phyloP scores from a whole-genome alignment of 2,888 invertebrate genomes.

The Drosophila tanythrix region DNA sequence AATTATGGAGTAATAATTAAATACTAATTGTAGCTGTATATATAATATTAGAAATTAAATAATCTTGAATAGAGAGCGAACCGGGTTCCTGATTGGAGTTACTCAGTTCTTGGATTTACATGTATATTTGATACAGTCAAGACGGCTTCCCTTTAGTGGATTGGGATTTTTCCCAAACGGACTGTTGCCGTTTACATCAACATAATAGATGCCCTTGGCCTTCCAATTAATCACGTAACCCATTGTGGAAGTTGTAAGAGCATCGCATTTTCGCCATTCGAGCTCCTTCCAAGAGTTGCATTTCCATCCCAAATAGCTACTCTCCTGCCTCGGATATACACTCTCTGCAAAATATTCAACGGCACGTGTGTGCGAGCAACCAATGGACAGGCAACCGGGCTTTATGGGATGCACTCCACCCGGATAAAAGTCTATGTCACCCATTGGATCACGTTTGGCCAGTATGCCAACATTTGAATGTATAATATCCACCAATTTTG shows the following conservation, averaged over 20 bases:
- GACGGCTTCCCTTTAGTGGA: background rate
- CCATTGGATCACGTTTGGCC: conserved; percentile 78
- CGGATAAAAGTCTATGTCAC: conserved; percentile 83
- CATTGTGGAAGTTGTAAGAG: conserved; percentile 64
- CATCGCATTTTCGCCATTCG: conserved; percentile 58
- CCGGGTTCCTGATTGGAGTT: background rate
- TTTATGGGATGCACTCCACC: conserved; percentile 79
- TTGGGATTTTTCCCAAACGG: conserved; percentile 72
- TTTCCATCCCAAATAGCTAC: conserved; percentile 70
- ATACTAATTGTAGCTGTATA: conserved; percentile 9
- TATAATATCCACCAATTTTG: conserved; percentile 81
- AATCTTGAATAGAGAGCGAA: background rate
- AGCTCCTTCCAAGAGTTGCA: conserved; percentile 75
- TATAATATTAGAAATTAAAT: background rate
- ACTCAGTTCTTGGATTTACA: conserved; percentile 1
- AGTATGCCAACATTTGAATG: conserved; percentile 82
- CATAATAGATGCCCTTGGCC: conserved; percentile 79
- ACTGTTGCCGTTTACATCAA: conserved; percentile 69
- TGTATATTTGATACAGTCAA: conserved; percentile 15
- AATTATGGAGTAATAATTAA: conserved; percentile 59
- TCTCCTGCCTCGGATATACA: conserved; percentile 76
- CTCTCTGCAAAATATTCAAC: conserved; percentile 81
- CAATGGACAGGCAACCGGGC: conserved; percentile 74
- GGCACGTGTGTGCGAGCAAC: conserved; percentile 81
- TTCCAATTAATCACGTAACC: conserved; percentile 69